Percentiles rank a stretch among this genome's conserved stretches.
Conservation (phyloP, 2,797 vertebrate species). For the Mormyrops boulengeri region DNA sequence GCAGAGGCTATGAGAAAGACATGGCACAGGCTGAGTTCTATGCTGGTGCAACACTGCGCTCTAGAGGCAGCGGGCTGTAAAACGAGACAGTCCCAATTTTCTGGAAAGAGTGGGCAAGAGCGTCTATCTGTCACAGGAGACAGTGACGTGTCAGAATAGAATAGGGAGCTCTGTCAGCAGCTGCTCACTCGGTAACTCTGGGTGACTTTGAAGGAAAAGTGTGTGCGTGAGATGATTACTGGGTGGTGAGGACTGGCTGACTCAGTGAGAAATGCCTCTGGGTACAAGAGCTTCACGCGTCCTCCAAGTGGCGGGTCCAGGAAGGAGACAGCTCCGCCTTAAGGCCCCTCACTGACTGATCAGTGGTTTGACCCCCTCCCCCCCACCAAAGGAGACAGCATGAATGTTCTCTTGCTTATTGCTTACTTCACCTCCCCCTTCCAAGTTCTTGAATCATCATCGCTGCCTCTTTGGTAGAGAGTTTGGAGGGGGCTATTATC, state of each 20-base stretch:
- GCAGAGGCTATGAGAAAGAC: conserved; percentile 29
- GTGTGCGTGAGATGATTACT: not conserved
- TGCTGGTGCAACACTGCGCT: conserved; percentile 62
- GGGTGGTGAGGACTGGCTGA: not conserved
- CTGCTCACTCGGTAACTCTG: not conserved
- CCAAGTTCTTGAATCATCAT: not conserved
- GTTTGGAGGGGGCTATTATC: not conserved
- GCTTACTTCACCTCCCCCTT: not conserved
- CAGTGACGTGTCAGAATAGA: not conserved
- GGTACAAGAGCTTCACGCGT: not conserved
- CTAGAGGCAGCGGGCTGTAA: conserved; percentile 39
- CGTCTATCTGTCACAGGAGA: not conserved
- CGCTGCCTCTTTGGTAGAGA: not conserved
- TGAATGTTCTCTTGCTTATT: not conserved
- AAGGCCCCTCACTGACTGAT: not conserved
- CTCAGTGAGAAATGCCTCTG: not conserved
- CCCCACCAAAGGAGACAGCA: not conserved
- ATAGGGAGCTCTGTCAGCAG: not conserved
- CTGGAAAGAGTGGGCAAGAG: not conserved
- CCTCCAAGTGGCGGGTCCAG: not conserved
- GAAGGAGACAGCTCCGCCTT: not conserved
- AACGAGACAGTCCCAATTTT: not conserved
- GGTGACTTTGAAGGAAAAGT: conserved; percentile 7
- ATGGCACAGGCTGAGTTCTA: conserved; percentile 13
- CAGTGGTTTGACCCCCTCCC: not conserved